These are phyloP conservation scores for Agrochola macilenta DNA, from an alignment of 2,888 invertebrate genomes.

Conservation along the genomic window DNA sequence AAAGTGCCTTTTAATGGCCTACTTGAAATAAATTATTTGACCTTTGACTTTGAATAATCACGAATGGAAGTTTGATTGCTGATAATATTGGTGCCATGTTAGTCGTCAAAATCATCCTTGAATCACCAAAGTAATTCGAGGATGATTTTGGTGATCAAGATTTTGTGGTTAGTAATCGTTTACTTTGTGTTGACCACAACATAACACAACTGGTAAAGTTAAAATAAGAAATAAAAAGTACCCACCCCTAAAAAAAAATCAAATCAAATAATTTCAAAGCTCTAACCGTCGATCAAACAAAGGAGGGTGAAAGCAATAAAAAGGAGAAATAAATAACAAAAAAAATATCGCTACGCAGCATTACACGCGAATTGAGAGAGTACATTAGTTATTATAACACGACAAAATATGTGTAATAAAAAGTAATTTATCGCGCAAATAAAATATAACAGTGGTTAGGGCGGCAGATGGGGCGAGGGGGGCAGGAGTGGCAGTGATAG, in stretches of 20 bases:
- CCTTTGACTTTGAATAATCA: not conserved
- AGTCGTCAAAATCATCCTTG: too few relatives aligned
- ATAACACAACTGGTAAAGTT: not conserved
- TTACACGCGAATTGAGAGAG: slow-evolving; percentile 90
- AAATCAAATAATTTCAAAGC: slow-evolving; percentile 59
- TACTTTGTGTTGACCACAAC: not conserved
- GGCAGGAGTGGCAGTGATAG: slow-evolving; percentile 62
- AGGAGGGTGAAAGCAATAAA: slow-evolving; percentile 82
- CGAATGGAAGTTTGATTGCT: too few relatives aligned
- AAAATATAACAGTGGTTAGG: slow-evolving; percentile 90
- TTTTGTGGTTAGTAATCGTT: not conserved
- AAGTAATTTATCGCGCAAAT: slow-evolving; percentile 90
- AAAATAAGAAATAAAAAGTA: not conserved
- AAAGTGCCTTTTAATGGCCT: too few relatives aligned
- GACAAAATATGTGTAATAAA: slow-evolving; percentile 91
- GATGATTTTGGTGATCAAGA: too few relatives aligned
- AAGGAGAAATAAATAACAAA: slow-evolving; percentile 84
- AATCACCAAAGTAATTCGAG: too few relatives aligned
- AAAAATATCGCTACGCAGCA: slow-evolving; percentile 86
- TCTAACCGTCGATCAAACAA: slow-evolving; percentile 70
- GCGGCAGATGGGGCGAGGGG: slow-evolving; percentile 88
- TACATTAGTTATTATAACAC: slow-evolving; percentile 91
- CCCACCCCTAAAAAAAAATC: slow-evolving; percentile 13
- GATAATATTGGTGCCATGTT: not conserved
- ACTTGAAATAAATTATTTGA: not conserved